Base-by-base conservation (phyloP, 1,140 invertebrate genomes). In the Oppia nitens region DNA sequence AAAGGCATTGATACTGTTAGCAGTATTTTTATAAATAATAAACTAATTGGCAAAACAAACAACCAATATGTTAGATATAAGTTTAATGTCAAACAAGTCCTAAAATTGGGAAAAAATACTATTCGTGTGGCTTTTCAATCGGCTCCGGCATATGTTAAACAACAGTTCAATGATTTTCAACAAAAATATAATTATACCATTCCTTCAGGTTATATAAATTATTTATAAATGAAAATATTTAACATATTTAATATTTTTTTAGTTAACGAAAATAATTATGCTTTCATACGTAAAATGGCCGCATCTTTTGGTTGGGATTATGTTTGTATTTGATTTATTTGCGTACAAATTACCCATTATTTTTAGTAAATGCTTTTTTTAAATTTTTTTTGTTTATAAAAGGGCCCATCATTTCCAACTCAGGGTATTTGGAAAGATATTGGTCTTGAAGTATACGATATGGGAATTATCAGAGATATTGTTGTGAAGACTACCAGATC, bases 281-380 rank as follows among this genome's bases (percentile, higher is more conserved):
- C n/a, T n/a, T 85, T 91, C 71, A 79, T 98, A 54, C 77, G 92
- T 55, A 98, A 98, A n/a, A n/a, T n/a, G n/a, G n/a, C n/a, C n/a
- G n/a, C n/a, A n/a, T n/a, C n/a, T n/a, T n/a, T n/a, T n/a, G 75
- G 92, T 92, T 82, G 94, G 97, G 74, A 84, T 88, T 0, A 92
- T 88, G 84, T 88, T 0, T 92, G 88, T 11, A 98, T 94, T 64
- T 78, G 82, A 28, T 98, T 94, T 94, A 94, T 98, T 73, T 98
- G 94, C 94, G 94, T 92, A 56, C 12, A 51, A 55, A n/a, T n/a
- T n/a, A n/a, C n/a, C n/a, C n/a, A n/a, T n/a, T 9, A 54, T 9
- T 9, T 9, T 20, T 9, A 6, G 40, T 56, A 11, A 52, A 17
- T 54, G 21, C 9, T 54, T 54, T 47, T 11, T 32, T 54, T 48